phyloP scores from a whole-genome alignment of 1,140 invertebrate genomes.

The Yoshiicerus persimilis region DNA sequence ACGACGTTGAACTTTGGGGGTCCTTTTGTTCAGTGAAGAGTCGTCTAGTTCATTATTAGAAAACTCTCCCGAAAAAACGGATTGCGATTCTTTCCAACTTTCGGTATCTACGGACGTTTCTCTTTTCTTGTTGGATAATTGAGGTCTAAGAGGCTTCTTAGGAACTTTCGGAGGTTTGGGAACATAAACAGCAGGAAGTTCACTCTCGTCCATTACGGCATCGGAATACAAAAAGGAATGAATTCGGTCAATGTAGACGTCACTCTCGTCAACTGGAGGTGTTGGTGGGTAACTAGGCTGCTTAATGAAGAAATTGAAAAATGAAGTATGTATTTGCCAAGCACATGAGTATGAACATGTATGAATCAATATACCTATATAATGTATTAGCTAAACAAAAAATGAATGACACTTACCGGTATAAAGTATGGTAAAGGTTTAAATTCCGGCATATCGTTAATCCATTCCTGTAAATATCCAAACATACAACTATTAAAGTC shows the following conservation, averaged over 20 bases:
- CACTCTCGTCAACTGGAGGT: slow-evolving; percentile 84
- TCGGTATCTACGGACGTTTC: background rate
- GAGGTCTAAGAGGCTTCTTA: background rate
- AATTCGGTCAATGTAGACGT: slow-evolving; percentile 86
- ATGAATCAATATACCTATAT: too few species aligned
- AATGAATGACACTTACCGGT: slow-evolving; percentile 65
- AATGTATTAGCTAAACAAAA: too few species aligned
- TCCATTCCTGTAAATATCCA: slow-evolving; percentile 67
- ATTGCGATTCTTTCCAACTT: background rate
- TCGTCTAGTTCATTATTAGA: background rate
- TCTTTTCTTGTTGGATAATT: background rate
- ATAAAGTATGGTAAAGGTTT: too few species aligned
- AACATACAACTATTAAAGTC: slow-evolving; percentile 42
- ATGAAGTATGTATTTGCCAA: too few species aligned
- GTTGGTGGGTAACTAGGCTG: too few species aligned
- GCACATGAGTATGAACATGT: too few species aligned
- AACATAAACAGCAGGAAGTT: slow-evolving; percentile 79
- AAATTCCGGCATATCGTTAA: slow-evolving; percentile 70
- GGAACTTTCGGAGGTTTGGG: background rate
- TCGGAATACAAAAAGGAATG: slow-evolving; percentile 82
- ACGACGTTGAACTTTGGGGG: slow-evolving; percentile 64
- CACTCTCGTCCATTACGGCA: slow-evolving; percentile 75
- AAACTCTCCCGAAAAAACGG: background rate
- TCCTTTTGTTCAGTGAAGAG: slow-evolving; percentile 3
- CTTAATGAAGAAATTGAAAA: too few species aligned